These are phyloP conservation scores for Drosophila pruinosa DNA, from an alignment of 1,140 invertebrate species.

Conservation along the genomic window DNA sequence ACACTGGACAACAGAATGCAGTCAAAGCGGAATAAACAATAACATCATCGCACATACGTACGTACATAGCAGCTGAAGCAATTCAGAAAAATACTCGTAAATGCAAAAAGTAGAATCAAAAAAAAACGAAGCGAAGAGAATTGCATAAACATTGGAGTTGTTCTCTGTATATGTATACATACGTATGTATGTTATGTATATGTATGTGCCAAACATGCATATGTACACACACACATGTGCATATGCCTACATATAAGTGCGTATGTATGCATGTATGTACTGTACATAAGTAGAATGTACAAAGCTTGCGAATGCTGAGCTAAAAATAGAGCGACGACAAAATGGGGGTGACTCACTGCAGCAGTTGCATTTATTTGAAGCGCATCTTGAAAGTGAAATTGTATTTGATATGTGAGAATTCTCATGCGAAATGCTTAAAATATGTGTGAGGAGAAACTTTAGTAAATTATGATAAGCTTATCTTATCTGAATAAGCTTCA, in stretches of 20 bases:
- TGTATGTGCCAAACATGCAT: neutral
- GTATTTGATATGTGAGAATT: neutral
- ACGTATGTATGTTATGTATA: neutral
- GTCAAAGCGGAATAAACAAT: slow-evolving; percentile 66
- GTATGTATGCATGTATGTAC: slow-evolving; percentile 8
- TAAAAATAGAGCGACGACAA: slow-evolving; percentile 33
- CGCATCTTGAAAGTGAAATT: neutral
- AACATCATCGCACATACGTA: slow-evolving; percentile 44
- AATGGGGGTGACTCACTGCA: slow-evolving; percentile 26
- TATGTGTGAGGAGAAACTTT: too few species aligned
- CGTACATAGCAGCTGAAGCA: slow-evolving; percentile 39
- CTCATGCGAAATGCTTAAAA: neutral
- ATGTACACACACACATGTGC: neutral
- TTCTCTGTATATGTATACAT: slow-evolving; percentile 5
- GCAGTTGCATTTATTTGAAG: neutral
- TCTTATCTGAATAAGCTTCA: too few species aligned
- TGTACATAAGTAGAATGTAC: neutral
- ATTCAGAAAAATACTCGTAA: slow-evolving; percentile 40
- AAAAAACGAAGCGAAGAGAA: slow-evolving; percentile 41
- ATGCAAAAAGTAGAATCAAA: slow-evolving; percentile 42
- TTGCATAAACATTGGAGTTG: slow-evolving; percentile 68
- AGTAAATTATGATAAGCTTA: too few species aligned
- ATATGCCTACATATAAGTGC: slow-evolving; percentile 15
- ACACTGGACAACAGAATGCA: slow-evolving; percentile 41
- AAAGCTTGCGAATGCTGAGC: slow-evolving; percentile 8